Conservation (phyloP, 1,140 invertebrate species). For the Drosophila lacteicornis region DNA sequence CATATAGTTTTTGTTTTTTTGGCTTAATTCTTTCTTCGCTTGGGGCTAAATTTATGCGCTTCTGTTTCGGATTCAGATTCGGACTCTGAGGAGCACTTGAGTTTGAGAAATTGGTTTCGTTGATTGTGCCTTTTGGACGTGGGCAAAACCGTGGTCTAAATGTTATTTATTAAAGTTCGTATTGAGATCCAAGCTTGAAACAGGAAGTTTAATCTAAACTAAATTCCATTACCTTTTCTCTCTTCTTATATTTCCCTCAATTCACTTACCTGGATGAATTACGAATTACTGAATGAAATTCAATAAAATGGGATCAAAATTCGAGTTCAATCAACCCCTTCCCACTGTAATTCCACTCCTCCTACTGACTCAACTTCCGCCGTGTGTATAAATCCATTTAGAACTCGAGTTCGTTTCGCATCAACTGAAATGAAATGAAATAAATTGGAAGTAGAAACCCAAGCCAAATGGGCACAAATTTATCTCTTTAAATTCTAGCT, state of each 20-base stretch:
- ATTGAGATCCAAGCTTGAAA: neutral
- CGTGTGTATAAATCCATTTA: conserved; percentile 56
- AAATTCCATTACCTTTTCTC: neutral
- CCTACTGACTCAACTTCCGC: conserved; percentile 59
- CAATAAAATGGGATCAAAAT: neutral
- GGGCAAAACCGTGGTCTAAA: conserved; percentile 10
- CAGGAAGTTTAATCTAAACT: neutral
- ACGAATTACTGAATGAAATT: too few species aligned
- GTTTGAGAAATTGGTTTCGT: conserved; percentile 71
- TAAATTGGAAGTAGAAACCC: conserved; percentile 39
- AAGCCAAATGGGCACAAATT: conserved; percentile 46
- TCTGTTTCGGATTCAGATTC: conserved; percentile 62
- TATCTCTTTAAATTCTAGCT: conserved; percentile 55
- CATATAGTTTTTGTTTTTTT: conserved; percentile 42
- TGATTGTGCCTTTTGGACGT: conserved; percentile 61
- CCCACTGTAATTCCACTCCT: conserved; percentile 20
- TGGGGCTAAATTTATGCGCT: conserved; percentile 69
- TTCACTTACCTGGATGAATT: neutral
- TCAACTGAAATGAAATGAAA: conserved; percentile 58
- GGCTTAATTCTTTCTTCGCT: conserved; percentile 53
- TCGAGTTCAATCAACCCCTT: neutral
- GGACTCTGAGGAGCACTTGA: conserved; percentile 59
- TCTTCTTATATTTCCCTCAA: neutral
- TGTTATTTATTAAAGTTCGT: neutral
- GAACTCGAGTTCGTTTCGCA: conserved; percentile 44